Evolutionary conservation across 2,113 vertebrate species (phyloP).

Genomic region (Dunckerocampus dactyliophorus): DNA sequence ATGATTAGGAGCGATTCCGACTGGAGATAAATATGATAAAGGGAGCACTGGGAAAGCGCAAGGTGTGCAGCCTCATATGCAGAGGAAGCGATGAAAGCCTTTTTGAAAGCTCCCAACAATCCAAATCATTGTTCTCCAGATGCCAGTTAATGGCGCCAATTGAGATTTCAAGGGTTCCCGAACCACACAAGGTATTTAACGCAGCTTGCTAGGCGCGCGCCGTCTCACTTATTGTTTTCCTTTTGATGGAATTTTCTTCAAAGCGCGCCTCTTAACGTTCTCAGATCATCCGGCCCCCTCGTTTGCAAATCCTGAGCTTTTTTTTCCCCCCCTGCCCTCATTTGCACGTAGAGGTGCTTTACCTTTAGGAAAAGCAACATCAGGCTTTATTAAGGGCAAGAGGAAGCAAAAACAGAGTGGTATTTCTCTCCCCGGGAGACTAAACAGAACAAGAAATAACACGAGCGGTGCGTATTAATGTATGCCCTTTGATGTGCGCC

Average conservation of each 20-base stretch:
- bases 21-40: conserved; percentile 14
- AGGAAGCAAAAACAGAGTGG: conserved; percentile 32
- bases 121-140: conserved; percentile 64
- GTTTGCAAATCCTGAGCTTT: conserved; percentile 37
- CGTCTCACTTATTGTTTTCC: conserved; percentile 61
- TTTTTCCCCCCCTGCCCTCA: conserved; percentile 19
- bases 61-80: conserved; percentile 53
- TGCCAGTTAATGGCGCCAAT: conserved; percentile 63
- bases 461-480: conserved; percentile 67
- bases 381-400: conserved; percentile 58
- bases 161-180: conserved; percentile 61
- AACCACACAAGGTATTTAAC: conserved; percentile 66
- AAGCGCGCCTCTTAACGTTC: conserved; percentile 58
- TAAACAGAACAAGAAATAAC: conserved; percentile 75
- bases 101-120: conserved; percentile 54
- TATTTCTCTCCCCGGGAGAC: conserved; percentile 67
- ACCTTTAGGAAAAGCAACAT: conserved; percentile 64
- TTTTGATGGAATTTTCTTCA: conserved; percentile 69
- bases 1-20: conserved; percentile 14
- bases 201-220: conserved; percentile 24
- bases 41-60: conserved; percentile 38
- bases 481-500: conserved; percentile 74
- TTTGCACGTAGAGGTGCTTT: conserved; percentile 55
- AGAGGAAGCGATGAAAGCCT: conserved; percentile 52
- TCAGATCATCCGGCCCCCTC: conserved; percentile 62